A percentile compares a stretch with the other conserved stretches of the same genome.
These are phyloP conservation scores for Oscheius sp. DNA, from an alignment of 2,888 invertebrate genomes.

Conservation along the genomic window DNA sequence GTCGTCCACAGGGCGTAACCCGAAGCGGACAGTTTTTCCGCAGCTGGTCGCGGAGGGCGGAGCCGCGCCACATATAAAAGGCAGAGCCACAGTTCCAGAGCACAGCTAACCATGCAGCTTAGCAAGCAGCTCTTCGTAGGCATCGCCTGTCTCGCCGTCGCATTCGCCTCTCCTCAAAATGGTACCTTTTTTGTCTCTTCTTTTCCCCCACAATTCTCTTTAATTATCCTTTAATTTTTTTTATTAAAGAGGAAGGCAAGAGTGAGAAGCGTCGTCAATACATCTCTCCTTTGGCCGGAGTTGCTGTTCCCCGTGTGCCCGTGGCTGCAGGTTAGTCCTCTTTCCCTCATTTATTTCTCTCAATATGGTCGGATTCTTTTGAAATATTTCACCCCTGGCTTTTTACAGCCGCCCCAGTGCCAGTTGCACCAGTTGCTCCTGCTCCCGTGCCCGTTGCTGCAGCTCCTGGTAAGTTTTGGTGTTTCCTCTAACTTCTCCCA, in stretches of 20 bases:
- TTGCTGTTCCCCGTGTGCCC: constrained; percentile 51
- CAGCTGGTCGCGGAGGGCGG: constrained; percentile 28
- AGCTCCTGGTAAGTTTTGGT: constrained; percentile 32
- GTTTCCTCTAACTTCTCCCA: too few species aligned
- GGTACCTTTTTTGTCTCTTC: constrained; percentile 35
- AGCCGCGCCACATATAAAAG: constrained; percentile 17
- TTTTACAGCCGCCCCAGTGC: constrained; percentile 29
- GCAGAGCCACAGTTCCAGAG: constrained; percentile 9
- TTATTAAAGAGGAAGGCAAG: constrained; percentile 47
- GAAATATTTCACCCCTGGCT: neutral
- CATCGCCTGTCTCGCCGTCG: constrained; percentile 45
- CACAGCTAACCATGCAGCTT: constrained; percentile 36
- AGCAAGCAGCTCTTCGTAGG: constrained; percentile 40
- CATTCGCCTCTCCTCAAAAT: constrained; percentile 52
- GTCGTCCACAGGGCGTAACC: constrained; percentile 34
- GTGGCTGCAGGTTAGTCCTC: constrained; percentile 26
- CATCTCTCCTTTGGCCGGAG: constrained; percentile 58
- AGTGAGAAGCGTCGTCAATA: constrained; percentile 68
- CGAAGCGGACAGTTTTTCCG: constrained; percentile 36
- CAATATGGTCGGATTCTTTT: constrained; percentile 25
- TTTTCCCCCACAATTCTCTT: constrained; percentile 4
- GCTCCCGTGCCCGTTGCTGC: constrained; percentile 36
- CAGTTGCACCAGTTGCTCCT: constrained; percentile 14
- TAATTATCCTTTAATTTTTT: neutral
- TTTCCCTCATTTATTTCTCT: neutral